Evolutionary conservation across 2,113 vertebrate genomes (phyloP).

Genomic region (Sigmodon hispidus): DNA sequence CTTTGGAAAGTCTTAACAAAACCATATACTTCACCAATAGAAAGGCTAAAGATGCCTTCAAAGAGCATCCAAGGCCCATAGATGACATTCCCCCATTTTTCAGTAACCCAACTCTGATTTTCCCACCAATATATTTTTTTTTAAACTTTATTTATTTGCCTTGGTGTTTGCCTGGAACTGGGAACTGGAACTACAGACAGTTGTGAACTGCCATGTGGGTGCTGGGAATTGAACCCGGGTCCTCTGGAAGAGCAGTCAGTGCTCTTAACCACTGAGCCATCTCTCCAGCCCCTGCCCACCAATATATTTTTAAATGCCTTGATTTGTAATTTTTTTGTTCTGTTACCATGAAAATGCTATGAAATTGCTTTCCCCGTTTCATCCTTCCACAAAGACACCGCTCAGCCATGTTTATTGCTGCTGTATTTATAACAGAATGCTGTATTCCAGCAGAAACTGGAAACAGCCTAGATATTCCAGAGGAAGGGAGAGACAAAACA

Average conservation of each 20-base stretch:
- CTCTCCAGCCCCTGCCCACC: too few species aligned
- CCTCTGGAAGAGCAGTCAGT: too few species aligned
- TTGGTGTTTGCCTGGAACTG: too few species aligned
- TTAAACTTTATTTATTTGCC: too few species aligned
- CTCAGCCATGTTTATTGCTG: neutral
- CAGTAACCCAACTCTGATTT: neutral
- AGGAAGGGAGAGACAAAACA: neutral
- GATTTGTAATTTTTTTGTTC: neutral
- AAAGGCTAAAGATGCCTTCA: neutral
- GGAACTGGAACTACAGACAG: too few species aligned
- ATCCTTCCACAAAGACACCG: neutral
- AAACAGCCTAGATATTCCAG: neutral
- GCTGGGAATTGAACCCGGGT: too few species aligned
- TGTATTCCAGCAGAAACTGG: too few species aligned
- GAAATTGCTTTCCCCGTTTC: neutral
- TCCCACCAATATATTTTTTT: neutral
- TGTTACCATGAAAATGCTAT: neutral
- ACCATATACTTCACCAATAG: neutral
- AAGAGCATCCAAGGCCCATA: neutral
- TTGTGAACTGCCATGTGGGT: too few species aligned
- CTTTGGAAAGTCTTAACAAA: neutral
- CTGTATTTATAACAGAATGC: neutral
- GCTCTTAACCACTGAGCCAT: too few species aligned
- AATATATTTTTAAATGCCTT: neutral
- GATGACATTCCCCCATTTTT: neutral